A percentile compares a stretch with the other conserved stretches of the same genome.
Evolutionary conservation across 2,888 invertebrate species (phyloP).

Genomic region (Lamellibrachia columna): DNA sequence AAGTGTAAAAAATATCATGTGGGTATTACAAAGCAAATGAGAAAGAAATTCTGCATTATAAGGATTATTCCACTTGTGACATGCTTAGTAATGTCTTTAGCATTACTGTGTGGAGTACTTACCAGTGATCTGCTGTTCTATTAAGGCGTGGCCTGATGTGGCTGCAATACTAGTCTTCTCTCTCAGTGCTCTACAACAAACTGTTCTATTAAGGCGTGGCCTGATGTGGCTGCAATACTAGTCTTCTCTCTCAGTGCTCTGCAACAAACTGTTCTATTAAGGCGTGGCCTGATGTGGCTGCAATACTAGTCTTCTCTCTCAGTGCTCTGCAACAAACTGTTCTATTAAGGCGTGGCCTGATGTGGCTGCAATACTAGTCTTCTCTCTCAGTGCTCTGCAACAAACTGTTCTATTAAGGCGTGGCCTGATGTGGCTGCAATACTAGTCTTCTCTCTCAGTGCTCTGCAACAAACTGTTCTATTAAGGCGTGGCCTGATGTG

Average conservation of each 20-base stretch:
- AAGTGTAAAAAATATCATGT: too few species aligned
- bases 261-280: slow-evolving; percentile 34
- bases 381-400: slow-evolving; percentile 61
- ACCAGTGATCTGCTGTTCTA: slow-evolving; percentile 37
- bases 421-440: slow-evolving; percentile 56
- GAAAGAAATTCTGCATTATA: too few species aligned
- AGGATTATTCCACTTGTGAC: too few species aligned
- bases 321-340: slow-evolving; percentile 55
- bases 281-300: slow-evolving; percentile 51
- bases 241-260: slow-evolving; percentile 64
- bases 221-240: slow-evolving; percentile 56
- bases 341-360: slow-evolving; percentile 45
- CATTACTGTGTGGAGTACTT: not conserved
- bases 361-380: slow-evolving; percentile 59
- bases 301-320: slow-evolving; percentile 60
- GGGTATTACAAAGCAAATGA: too few species aligned
- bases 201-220: slow-evolving; percentile 34
- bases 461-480: slow-evolving; percentile 51
- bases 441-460: slow-evolving; percentile 61
- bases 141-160: slow-evolving; percentile 47
- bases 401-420: slow-evolving; percentile 30
- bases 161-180: slow-evolving; percentile 61
- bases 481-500: slow-evolving; percentile 48
- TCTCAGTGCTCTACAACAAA: slow-evolving; percentile 56
- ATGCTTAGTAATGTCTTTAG: too few species aligned